Percentiles rank a stretch among this genome's conserved stretches.
Conservation (phyloP, 2,797 vertebrate species). For the Todus mexicanus region DNA sequence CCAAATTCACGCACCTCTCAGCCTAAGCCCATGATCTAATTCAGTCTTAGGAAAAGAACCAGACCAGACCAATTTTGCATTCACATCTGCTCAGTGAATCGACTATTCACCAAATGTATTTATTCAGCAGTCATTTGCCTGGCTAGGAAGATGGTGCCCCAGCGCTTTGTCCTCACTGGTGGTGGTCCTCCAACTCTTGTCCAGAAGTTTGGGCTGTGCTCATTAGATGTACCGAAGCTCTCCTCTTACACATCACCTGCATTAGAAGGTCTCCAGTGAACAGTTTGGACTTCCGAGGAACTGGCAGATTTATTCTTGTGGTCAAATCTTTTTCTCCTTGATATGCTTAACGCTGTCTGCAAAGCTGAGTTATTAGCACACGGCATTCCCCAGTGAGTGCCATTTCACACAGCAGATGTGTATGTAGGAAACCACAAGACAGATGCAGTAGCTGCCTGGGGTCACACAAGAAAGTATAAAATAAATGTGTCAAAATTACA, state of each 20-base stretch:
- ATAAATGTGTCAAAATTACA: not conserved
- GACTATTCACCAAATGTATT: not conserved
- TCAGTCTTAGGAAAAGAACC: not conserved
- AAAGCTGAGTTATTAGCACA: not conserved
- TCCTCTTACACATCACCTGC: not conserved
- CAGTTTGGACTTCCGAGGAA: not conserved
- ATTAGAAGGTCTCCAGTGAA: not conserved
- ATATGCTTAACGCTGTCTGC: not conserved
- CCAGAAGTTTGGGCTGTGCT: not conserved
- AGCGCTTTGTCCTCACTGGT: not conserved
- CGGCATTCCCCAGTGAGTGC: not conserved
- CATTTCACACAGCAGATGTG: not conserved
- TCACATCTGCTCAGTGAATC: not conserved
- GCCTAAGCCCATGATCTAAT: not conserved
- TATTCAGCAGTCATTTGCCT: rapidly evolving
- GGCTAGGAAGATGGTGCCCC: rapidly evolving
- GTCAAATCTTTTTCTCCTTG: not conserved
- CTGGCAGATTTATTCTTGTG: not conserved
- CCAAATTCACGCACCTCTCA: not conserved
- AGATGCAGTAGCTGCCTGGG: not conserved
- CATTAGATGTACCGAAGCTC: not conserved
- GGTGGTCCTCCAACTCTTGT: not conserved
- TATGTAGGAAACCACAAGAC: not conserved
- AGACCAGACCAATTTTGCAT: not conserved
- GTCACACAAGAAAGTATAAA: not conserved